Evolutionary conservation across 2,797 vertebrate species (phyloP).

Genomic region (Diplodus sargus): DNA sequence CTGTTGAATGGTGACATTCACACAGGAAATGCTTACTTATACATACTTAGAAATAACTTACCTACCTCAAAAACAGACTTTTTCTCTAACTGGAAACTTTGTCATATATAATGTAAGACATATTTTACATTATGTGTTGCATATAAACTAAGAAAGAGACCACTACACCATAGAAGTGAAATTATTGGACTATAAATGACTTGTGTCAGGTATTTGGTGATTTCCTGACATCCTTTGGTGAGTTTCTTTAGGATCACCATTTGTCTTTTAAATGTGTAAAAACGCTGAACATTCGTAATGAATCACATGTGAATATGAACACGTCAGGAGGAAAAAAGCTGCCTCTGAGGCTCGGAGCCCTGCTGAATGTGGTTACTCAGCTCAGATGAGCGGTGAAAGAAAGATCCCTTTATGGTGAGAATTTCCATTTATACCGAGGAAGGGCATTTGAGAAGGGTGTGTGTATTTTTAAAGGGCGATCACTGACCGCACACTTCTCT

Average conservation of each 20-base stretch:
- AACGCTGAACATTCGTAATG: slow-evolving; percentile 15
- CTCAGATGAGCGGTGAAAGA: slow-evolving; percentile 67
- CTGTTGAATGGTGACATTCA: not conserved
- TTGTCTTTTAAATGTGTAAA: slow-evolving; percentile 13
- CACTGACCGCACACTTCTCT: slow-evolving; percentile 75
- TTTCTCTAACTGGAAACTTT: too few species aligned
- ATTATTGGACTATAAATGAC: not conserved
- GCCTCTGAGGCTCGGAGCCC: slow-evolving; percentile 31
- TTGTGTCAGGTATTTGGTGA: not conserved
- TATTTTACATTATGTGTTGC: not conserved
- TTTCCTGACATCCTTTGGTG: not conserved
- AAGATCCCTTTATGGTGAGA: slow-evolving; percentile 71
- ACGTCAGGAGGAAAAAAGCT: slow-evolving; percentile 28
- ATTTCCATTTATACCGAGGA: slow-evolving; percentile 67
- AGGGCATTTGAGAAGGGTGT: slow-evolving; percentile 79
- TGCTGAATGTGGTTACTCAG: slow-evolving; percentile 55
- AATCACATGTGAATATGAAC: slow-evolving; percentile 7
- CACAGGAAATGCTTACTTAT: too few species aligned
- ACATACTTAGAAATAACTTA: too few species aligned
- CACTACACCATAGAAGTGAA: not conserved
- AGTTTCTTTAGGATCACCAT: not conserved
- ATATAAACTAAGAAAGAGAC: not conserved
- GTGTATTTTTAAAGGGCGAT: slow-evolving; percentile 79
- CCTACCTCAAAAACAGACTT: too few species aligned
- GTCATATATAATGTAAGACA: too few species aligned